Conservation (phyloP, 2,888 invertebrate genomes). For the Amblyjoppa fuscipennis region DNA sequence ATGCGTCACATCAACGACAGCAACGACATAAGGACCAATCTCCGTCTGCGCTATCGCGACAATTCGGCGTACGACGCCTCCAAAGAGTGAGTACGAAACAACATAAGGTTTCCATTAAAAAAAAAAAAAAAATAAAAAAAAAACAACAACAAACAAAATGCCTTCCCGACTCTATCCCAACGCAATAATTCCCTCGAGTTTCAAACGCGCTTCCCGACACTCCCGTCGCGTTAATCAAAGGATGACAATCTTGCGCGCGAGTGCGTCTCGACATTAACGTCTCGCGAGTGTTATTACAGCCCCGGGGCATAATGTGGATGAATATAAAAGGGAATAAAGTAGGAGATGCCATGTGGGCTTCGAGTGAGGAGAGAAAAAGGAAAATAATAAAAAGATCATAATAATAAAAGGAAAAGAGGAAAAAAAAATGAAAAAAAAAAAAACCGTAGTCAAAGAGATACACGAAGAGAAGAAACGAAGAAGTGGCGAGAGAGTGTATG, state of each 20-base stretch:
- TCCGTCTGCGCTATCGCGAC: slow-evolving; percentile 91
- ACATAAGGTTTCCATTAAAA: background rate
- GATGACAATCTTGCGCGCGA: background rate
- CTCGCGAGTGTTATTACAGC: background rate
- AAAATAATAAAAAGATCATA: background rate
- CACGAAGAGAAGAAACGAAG: slow-evolving; percentile 1
- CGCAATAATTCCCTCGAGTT: background rate
- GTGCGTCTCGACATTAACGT: background rate
- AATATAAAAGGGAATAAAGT: slow-evolving; percentile 45
- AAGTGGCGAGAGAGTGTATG: slow-evolving; percentile 39
- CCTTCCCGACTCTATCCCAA: background rate
- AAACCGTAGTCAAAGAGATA: background rate
- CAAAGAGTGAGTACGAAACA: slow-evolving; percentile 88
- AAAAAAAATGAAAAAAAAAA: background rate
- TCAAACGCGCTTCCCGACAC: background rate
- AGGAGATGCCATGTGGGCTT: slow-evolving; percentile 37
- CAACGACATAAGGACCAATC: slow-evolving; percentile 92
- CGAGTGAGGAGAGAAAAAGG: background rate
- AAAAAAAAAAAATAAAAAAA: no score
- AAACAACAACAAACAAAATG: no score
- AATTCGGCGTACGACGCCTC: slow-evolving; percentile 90
- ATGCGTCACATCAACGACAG: slow-evolving; percentile 92
- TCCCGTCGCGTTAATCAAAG: slow-evolving; percentile 3
- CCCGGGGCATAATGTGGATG: background rate
- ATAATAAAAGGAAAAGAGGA: background rate